Evolutionary conservation across 2,113 vertebrate species (phyloP).

Genomic region (Epinephelus cyanopodus): DNA sequence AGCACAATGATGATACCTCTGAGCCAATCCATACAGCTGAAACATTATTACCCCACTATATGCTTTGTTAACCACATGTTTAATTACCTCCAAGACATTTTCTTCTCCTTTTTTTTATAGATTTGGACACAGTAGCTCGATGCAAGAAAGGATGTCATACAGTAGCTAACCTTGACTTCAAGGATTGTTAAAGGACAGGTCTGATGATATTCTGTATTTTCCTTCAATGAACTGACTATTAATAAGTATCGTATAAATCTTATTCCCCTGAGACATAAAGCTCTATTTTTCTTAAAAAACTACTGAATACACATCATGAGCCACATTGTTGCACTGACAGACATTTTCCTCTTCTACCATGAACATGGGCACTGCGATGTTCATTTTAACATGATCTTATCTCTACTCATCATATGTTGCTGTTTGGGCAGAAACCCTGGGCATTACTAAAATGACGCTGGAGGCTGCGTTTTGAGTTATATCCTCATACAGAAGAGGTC

Average conservation of each 20-base stretch:
- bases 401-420: no score
- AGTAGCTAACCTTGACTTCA: background rate
- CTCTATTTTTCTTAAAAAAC: background rate
- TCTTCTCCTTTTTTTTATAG: background rate
- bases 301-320: no score
- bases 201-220: background rate
- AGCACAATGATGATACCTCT: slow-evolving; percentile 47
- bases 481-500: no score
- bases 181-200: background rate
- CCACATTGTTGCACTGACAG: no score
- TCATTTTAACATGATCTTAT: background rate
- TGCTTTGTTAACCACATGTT: slow-evolving; percentile 27
- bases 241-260: background rate
- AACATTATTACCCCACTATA: slow-evolving; percentile 8
- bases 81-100: slow-evolving; percentile 28
- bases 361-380: background rate
- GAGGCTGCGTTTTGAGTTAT: no score
- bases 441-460: no score
- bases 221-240: background rate
- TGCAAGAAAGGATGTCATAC: background rate
- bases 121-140: background rate
- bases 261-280: background rate
- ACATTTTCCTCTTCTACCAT: background rate
- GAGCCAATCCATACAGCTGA: slow-evolving; percentile 37
- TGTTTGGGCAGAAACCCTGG: no score